These are phyloP conservation scores for Sarcoramphus papa DNA, from an alignment of 2,797 vertebrate genomes.

Conservation along the genomic window DNA sequence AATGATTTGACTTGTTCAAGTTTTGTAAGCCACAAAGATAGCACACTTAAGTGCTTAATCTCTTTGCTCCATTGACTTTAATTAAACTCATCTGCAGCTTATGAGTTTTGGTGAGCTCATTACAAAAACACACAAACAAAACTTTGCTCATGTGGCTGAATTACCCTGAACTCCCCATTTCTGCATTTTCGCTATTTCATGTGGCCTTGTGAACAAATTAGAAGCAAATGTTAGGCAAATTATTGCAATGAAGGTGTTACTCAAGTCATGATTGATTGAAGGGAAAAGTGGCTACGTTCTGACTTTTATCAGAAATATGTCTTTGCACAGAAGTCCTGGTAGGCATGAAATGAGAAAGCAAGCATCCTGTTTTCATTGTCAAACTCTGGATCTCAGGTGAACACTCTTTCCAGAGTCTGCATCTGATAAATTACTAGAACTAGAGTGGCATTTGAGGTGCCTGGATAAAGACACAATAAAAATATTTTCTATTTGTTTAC, in stretches of 20 bases:
- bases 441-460: not conserved
- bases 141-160: not conserved
- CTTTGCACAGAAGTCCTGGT: not conserved
- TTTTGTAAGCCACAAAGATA: conserved; percentile 28
- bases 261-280: not conserved
- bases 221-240: not conserved
- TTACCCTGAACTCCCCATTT: conserved; percentile 3
- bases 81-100: conserved; percentile 66
- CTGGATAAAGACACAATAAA: conserved; percentile 31
- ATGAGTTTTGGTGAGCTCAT: conserved; percentile 55
- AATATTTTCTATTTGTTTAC: conserved; percentile 55
- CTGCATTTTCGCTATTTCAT: not conserved
- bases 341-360: not conserved
- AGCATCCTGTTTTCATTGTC: not conserved
- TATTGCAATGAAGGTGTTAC: not conserved
- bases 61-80: conserved; percentile 66
- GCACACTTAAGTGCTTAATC: conserved; percentile 44
- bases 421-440: conserved; percentile 16
- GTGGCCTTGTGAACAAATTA: not conserved
- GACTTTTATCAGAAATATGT: not conserved
- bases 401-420: not conserved
- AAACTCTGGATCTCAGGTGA: not conserved
- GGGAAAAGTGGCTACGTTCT: not conserved
- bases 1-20: conserved; percentile 29
- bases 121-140: conserved; percentile 10